These are phyloP conservation scores for Cyanoliseus patagonus DNA, from an alignment of 2,113 vertebrate genomes.

Conservation along the genomic window DNA sequence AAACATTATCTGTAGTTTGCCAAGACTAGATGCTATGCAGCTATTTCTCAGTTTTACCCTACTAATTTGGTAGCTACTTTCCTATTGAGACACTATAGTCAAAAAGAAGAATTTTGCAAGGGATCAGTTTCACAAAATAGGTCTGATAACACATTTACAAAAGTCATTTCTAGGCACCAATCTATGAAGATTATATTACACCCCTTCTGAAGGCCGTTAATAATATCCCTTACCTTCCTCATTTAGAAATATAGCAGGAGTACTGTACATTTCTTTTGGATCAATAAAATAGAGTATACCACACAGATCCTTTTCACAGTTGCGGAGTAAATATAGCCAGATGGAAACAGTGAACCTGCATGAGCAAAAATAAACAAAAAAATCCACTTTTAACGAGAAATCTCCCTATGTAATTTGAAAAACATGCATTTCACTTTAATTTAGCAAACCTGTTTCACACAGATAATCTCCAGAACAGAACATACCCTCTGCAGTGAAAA, in stretches of 20 bases:
- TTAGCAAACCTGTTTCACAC: neutral
- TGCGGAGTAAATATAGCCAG: slow-evolving; percentile 88
- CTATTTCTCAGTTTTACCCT: neutral
- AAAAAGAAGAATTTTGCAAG: neutral
- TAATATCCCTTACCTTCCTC: slow-evolving; percentile 79
- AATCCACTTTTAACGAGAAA: neutral
- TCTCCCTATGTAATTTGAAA: neutral
- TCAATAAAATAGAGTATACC: slow-evolving; percentile 88
- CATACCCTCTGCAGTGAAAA: neutral
- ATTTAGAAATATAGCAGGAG: slow-evolving; percentile 85
- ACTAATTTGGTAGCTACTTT: neutral
- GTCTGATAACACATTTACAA: neutral
- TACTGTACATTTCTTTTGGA: slow-evolving; percentile 74
- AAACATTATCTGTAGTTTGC: neutral
- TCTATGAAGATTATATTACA: neutral
- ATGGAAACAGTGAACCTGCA: slow-evolving; percentile 86
- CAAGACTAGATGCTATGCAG: neutral
- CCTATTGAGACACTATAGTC: neutral
- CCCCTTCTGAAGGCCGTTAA: neutral
- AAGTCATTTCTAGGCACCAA: neutral
- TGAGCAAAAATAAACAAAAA: slow-evolving; percentile 33
- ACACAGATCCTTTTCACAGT: slow-evolving; percentile 80
- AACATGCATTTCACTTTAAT: neutral
- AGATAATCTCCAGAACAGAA: neutral
- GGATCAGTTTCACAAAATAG: neutral